These are phyloP conservation scores for Tapirus indicus DNA, from an alignment of 2,797 vertebrate species.

Conservation along the genomic window DNA sequence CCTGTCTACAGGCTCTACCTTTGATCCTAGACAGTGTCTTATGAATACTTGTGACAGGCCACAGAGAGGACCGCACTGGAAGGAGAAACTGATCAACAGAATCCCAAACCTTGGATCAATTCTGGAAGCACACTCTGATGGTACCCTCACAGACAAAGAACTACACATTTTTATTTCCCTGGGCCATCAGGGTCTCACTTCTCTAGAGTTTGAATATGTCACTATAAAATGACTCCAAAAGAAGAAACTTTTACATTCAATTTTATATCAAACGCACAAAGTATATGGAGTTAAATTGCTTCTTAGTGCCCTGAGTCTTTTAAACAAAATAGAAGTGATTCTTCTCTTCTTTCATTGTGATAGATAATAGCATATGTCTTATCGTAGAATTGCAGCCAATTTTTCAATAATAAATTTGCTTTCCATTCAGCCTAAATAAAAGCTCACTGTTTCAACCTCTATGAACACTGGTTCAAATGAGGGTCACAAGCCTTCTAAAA, in stretches of 20 bases:
- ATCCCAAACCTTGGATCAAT: neutral
- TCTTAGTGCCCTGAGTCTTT: conserved; percentile 69
- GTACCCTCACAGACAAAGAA: conserved; percentile 34
- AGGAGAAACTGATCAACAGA: conserved; percentile 8
- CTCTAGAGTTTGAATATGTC: conserved; percentile 56
- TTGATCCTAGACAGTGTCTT: neutral
- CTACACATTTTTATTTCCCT: conserved; percentile 58
- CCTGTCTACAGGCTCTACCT: neutral
- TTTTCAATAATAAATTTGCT: conserved; percentile 78
- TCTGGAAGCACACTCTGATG: neutral
- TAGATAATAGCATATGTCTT: conserved; percentile 72
- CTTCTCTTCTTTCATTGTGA: conserved; percentile 73
- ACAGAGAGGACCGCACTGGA: neutral
- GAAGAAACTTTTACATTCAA: conserved; percentile 68
- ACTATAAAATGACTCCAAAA: conserved; percentile 66
- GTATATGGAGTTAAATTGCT: conserved; percentile 64
- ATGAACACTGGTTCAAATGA: conserved; percentile 55
- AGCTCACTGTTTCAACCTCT: conserved; percentile 70
- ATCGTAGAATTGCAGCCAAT: conserved; percentile 66
- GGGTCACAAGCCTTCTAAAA: conserved; percentile 25
- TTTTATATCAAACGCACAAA: conserved; percentile 64
- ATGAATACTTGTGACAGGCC: neutral
- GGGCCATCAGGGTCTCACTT: conserved; percentile 24
- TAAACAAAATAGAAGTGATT: conserved; percentile 77
- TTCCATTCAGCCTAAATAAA: conserved; percentile 76